phyloP scores from a whole-genome alignment of 2,113 vertebrate species.

The Hippoglossus stenolepis region DNA sequence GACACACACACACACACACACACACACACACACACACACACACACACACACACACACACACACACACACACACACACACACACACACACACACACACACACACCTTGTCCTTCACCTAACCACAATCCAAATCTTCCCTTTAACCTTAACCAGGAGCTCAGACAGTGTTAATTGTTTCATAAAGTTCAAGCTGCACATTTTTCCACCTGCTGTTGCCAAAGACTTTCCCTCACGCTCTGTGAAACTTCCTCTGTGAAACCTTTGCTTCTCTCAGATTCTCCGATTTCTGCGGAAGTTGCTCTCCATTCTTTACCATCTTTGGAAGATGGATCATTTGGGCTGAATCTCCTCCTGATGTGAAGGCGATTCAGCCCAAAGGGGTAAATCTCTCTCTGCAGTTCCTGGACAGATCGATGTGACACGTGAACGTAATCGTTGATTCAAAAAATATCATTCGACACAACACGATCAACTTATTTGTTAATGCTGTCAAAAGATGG shows the following conservation, averaged over 20 bases:
- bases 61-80: slow-evolving; percentile 5
- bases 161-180: too few species aligned
- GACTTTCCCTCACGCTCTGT: background rate
- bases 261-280: background rate
- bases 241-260: background rate
- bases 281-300: background rate
- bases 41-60: background rate
- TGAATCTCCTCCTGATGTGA: background rate
- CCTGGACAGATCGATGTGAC: background rate
- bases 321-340: background rate
- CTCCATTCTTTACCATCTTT: background rate
- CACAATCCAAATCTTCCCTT: too few species aligned
- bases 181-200: slow-evolving; percentile 1
- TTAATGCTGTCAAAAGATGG: background rate
- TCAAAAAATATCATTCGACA: background rate
- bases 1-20: background rate
- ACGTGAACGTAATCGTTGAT: background rate
- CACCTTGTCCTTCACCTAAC: too few species aligned
- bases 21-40: background rate
- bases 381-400: background rate
- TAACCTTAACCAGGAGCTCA: too few species aligned
- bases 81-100: too few species aligned
- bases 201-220: background rate
- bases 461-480: background rate
- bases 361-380: background rate